Evolutionary conservation across 2,797 vertebrate species (phyloP).

Genomic region (Eutrigla gurnardus): DNA sequence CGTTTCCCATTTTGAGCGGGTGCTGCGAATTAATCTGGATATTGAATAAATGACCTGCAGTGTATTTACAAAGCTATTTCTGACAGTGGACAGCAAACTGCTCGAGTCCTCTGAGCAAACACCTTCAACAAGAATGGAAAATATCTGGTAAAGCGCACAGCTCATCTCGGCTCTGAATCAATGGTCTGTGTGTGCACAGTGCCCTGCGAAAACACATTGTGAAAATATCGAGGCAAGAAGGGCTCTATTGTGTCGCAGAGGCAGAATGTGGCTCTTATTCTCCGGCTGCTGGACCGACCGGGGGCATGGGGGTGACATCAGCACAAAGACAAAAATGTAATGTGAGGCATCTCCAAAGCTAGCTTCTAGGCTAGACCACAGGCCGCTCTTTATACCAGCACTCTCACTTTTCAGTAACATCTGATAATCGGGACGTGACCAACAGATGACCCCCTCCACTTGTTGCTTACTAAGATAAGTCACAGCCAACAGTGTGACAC

Average conservation of each 20-base stretch:
- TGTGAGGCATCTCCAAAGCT: conserved; percentile 78
- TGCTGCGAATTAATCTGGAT: conserved; percentile 28
- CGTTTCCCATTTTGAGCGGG: conserved; percentile 10
- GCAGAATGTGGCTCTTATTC: conserved; percentile 81
- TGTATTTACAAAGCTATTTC: conserved; percentile 26
- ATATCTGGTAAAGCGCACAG: conserved; percentile 51
- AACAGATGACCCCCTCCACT: conserved; percentile 74
- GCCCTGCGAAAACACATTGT: conserved; percentile 76
- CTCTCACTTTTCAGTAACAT: conserved; percentile 73
- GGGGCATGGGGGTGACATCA: conserved; percentile 77
- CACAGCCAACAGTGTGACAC: conserved; percentile 35
- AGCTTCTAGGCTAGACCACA: conserved; percentile 73
- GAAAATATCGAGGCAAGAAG: conserved; percentile 80
- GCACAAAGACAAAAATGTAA: conserved; percentile 83
- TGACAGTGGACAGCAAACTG: conserved; percentile 30
- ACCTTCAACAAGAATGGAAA: conserved; percentile 46
- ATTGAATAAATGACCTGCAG: conserved; percentile 33
- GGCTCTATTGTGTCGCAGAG: conserved; percentile 75
- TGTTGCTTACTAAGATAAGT: conserved; percentile 68
- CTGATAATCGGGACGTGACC: conserved; percentile 74
- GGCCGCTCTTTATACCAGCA: conserved; percentile 65
- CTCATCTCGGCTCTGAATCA: conserved; percentile 44
- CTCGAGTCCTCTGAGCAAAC: conserved; percentile 57
- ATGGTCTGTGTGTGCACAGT: conserved; percentile 42
- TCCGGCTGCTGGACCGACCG: conserved; percentile 70